These are phyloP conservation scores for Plemyria rubiginata DNA, from an alignment of 2,888 invertebrate species.

Conservation along the genomic window DNA sequence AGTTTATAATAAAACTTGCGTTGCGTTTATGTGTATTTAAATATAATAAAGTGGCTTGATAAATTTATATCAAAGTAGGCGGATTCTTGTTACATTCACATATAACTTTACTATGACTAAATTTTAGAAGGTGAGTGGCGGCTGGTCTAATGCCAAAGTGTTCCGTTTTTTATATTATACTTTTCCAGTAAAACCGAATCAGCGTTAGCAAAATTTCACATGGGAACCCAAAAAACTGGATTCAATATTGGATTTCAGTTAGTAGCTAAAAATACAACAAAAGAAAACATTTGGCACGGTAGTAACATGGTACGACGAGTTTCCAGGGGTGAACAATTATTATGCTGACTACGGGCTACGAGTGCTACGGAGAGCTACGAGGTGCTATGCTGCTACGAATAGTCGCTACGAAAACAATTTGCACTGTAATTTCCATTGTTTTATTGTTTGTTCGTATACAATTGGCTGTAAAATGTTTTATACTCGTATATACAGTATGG, in stretches of 20 bases:
- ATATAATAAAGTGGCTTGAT: too few relatives aligned
- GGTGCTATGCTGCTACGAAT: constrained; percentile 21
- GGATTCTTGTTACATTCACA: too few relatives aligned
- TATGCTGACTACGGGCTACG: constrained; percentile 16
- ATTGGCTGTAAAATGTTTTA: constrained; percentile 8
- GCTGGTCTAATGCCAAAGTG: too few relatives aligned
- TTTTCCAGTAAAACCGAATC: not conserved
- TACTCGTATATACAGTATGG: not conserved
- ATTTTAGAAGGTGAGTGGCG: too few relatives aligned
- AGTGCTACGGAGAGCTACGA: constrained; percentile 22
- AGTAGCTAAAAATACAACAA: constrained; percentile 29
- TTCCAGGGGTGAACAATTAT: constrained; percentile 24
- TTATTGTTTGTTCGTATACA: constrained; percentile 10
- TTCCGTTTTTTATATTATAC: too few relatives aligned
- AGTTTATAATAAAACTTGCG: too few relatives aligned
- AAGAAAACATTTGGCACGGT: constrained; percentile 21
- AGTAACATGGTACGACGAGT: constrained; percentile 18
- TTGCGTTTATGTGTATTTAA: too few relatives aligned
- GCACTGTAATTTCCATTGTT: constrained; percentile 16
- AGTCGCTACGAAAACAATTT: constrained; percentile 18
- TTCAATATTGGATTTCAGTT: constrained; percentile 19
- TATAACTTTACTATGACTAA: too few relatives aligned
- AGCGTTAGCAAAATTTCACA: not conserved
- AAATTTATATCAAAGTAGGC: too few relatives aligned
- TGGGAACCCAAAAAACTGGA: constrained; percentile 10